Conservation (phyloP, 1,140 invertebrate genomes). For the Whitmania pigra region DNA sequence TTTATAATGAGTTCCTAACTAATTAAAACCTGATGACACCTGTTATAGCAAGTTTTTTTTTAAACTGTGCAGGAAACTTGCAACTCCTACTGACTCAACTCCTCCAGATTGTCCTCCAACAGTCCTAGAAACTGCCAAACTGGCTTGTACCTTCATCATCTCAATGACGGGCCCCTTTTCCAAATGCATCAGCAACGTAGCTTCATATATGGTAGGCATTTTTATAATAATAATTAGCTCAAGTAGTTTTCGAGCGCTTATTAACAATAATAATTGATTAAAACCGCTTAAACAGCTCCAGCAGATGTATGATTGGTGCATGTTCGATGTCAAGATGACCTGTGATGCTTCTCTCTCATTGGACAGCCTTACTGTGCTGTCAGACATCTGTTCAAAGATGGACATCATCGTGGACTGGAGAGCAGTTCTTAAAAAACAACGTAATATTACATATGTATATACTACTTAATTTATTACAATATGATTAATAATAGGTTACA, state of each 20-base stretch:
- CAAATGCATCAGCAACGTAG: not conserved
- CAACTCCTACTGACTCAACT: not conserved
- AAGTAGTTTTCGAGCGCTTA: not conserved
- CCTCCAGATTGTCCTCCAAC: not conserved
- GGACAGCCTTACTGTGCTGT: not conserved
- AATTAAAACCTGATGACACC: no score
- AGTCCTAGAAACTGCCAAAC: not conserved
- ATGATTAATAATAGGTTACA: no score
- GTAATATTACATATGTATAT: no score
- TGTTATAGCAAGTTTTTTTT: not conserved
- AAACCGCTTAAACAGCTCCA: not conserved
- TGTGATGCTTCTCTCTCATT: not conserved
- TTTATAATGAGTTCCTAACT: no score
- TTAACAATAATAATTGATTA: not conserved
- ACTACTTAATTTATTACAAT: no score
- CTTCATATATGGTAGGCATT: no score
- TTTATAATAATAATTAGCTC: no score
- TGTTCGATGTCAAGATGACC: not conserved
- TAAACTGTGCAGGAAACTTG: not conserved
- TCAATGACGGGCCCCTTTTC: not conserved
- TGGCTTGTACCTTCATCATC: not conserved
- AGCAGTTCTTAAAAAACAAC: not conserved
- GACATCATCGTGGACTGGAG: not conserved
- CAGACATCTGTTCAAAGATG: not conserved
- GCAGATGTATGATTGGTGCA: not conserved